phyloP scores from a whole-genome alignment of 2,888 invertebrate genomes.

The Xestia c-nigrum region DNA sequence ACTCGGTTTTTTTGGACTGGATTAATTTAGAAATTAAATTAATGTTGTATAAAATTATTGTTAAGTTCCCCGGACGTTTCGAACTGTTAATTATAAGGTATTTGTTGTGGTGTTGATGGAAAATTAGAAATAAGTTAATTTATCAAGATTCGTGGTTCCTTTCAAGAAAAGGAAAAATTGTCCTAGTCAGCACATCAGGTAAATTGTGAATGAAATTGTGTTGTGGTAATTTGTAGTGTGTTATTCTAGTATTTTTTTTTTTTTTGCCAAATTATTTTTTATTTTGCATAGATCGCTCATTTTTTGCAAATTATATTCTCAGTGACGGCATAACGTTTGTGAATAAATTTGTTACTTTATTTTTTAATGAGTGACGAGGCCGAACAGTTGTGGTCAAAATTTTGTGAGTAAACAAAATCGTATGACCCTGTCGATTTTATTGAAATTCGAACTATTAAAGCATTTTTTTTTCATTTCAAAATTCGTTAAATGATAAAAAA shows the following conservation, averaged over 20 bases:
- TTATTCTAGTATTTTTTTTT: conserved; percentile 3
- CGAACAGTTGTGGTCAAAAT: conserved; percentile 25
- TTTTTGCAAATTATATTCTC: conserved; percentile 35
- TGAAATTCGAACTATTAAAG: background rate
- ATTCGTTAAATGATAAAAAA: background rate
- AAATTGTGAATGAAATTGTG: conserved; percentile 51
- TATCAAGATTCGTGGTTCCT: conserved; percentile 53
- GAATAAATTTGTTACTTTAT: background rate
- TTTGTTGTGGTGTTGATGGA: conserved; percentile 75
- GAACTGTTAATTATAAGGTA: conserved; percentile 71
- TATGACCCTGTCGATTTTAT: background rate
- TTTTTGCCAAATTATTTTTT: conserved; percentile 25
- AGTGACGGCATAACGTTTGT: background rate
- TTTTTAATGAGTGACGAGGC: background rate
- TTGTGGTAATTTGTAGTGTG: conserved; percentile 15
- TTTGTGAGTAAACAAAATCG: conserved; percentile 24
- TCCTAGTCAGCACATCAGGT: conserved; percentile 60
- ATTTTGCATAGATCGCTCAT: conserved; percentile 25
- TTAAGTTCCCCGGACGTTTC: conserved; percentile 72
- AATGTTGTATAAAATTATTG: conserved; percentile 67
- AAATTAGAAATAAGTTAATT: conserved; percentile 53
- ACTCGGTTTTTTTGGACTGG: conserved; percentile 74
- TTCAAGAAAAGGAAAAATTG: conserved; percentile 52
- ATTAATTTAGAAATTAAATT: conserved; percentile 67
- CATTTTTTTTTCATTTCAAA: background rate